Percentiles rank a stretch among this genome's conserved stretches.
Evolutionary conservation across 2,113 vertebrate species (phyloP).

Genomic region (Gallinago media): DNA sequence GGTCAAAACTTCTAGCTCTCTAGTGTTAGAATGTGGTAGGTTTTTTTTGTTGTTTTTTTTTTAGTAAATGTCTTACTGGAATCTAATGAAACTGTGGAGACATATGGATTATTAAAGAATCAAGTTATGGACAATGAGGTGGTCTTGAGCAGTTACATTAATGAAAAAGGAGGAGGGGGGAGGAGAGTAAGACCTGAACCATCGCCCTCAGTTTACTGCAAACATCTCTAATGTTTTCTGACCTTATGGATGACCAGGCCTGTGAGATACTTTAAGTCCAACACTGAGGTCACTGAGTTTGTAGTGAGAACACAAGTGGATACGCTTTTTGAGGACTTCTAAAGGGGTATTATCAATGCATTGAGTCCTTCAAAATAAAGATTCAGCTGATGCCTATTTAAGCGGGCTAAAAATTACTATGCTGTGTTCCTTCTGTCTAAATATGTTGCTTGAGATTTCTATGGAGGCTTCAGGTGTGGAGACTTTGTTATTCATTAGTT

Average conservation of each 20-base stretch:
- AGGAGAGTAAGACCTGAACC: neutral
- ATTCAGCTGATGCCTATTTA: neutral
- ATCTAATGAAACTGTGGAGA: neutral
- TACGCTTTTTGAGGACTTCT: neutral
- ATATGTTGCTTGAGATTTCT: neutral
- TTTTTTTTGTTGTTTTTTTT: neutral
- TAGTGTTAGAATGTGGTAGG: neutral
- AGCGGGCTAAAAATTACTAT: accelerated
- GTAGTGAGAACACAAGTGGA: neutral
- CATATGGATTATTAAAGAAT: neutral
- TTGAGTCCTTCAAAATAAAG: neutral
- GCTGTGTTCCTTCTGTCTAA: neutral
- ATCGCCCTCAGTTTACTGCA: neutral
- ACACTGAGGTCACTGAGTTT: neutral
- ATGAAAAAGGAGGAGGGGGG: neutral
- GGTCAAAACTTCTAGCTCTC: neutral
- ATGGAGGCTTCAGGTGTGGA: neutral
- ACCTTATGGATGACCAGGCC: neutral
- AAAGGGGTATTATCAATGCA: neutral
- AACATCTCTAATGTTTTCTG: neutral
- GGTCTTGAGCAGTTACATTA: neutral
- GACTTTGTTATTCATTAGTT: neutral
- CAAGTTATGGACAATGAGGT: neutral
- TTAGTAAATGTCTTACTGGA: neutral
- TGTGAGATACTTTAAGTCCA: neutral